These are phyloP conservation scores for Agriopis leucophaearia DNA, from an alignment of 2,888 invertebrate genomes.

Conservation along the genomic window DNA sequence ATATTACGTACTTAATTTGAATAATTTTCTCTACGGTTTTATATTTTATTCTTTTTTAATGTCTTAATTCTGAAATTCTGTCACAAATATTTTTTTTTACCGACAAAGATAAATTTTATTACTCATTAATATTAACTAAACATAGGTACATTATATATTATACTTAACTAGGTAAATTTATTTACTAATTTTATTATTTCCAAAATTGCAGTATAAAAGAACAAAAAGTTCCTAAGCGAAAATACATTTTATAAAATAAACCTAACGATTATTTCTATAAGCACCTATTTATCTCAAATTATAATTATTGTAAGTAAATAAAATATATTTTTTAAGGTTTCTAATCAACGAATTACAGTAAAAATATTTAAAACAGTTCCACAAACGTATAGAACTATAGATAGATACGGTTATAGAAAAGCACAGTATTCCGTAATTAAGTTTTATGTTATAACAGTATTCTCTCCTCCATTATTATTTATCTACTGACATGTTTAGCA, in stretches of 20 bases:
- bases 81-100: background rate
- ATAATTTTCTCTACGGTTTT: background rate
- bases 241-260: slow-evolving; percentile 68
- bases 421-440: slow-evolving; percentile 16
- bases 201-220: slow-evolving; percentile 67
- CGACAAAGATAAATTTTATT: background rate
- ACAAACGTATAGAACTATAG: slow-evolving; percentile 16
- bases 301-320: slow-evolving; percentile 66
- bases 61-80: background rate
- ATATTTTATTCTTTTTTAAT: background rate
- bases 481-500: background rate
- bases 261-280: slow-evolving; percentile 69
- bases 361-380: slow-evolving; percentile 61
- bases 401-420: background rate
- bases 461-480: slow-evolving; percentile 12
- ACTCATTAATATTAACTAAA: background rate
- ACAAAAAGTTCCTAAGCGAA: slow-evolving; percentile 81
- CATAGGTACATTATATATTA: slow-evolving; percentile 1
- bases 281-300: slow-evolving; percentile 56
- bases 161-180: slow-evolving; percentile 3
- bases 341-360: slow-evolving; percentile 82
- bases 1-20: slow-evolving; percentile 28
- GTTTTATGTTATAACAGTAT: slow-evolving; percentile 29
- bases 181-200: slow-evolving; percentile 10
- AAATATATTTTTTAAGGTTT: slow-evolving; percentile 78